Base-by-base conservation (phyloP, 2,888 invertebrate species). In the Ceramica pisi region DNA sequence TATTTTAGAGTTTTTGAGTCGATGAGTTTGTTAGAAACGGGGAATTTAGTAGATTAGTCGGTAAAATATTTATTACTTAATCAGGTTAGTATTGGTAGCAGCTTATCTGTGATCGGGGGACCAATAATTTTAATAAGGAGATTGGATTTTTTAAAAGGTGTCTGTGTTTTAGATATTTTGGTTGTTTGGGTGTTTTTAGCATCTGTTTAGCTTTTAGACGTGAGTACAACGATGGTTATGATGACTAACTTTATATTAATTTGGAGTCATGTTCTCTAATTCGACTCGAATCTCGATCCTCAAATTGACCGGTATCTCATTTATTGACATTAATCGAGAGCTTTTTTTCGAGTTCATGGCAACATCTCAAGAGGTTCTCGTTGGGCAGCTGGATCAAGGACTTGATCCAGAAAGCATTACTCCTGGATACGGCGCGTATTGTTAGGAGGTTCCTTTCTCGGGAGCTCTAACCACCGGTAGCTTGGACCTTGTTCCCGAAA, bases 11-110 rank as follows among this genome's bases (percentile, higher is more conserved):
- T 73, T 75, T 71, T 64, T 60, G 67, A 63, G 44, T 71, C 79
- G 80, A 86, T 75, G 76, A 75, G 74, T 80, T 80, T 78, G 80
- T 80, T 84, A 75, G 73, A 44, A 78, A 75, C 60, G 65, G 80
- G 73, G 68, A 64, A 55, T 83, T 85, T 72, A 57, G 75, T 85
- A 83, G 75, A 80, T 85, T 67, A 70, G 75, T 62, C 55, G 48
- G 62, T 78, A 73, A 68, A 72, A 83, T 85, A 85, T 83, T 80
- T 83, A 83, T 85, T 63, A 57, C 83, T 85, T 83, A 83, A 83
- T 85, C 80, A 75, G 23, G 44, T 68, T 74, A 41, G 53, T 80
- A 66, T 64, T 16, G 56, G 44, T 71, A 60, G 83, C 70, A 83
- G 86, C 80, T 80, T 85, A 83, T 85, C 83, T 4, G 8, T 35